These are phyloP conservation scores for Plemyria rubiginata DNA, from an alignment of 2,888 invertebrate genomes.

Conservation along the genomic window DNA sequence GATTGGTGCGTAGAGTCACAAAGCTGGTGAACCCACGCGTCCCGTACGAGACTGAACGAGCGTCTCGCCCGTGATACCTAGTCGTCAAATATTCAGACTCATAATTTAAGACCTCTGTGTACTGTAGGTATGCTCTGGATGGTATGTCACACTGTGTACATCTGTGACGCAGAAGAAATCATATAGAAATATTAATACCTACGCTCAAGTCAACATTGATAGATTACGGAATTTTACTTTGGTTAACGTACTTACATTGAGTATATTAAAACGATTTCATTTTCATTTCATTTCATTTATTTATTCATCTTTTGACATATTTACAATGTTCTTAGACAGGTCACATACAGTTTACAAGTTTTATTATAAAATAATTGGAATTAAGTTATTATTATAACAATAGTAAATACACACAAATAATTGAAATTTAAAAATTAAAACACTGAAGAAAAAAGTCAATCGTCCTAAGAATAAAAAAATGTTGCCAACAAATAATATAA, in stretches of 20 bases:
- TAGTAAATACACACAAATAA: too few species aligned
- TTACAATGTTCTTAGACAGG: too few species aligned
- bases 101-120: constrained; percentile 75
- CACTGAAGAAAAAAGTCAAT: too few species aligned
- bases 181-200: constrained; percentile 56
- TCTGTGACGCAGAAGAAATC: constrained; percentile 52
- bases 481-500: too few species aligned
- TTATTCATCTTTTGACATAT: too few species aligned
- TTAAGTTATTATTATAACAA: too few species aligned
- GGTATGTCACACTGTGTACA: constrained; percentile 58
- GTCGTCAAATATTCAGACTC: constrained; percentile 76
- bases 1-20: constrained; percentile 60
- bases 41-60: constrained; percentile 65
- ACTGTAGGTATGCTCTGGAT: constrained; percentile 54
- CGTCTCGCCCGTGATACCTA: constrained; percentile 63
- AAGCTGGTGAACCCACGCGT: constrained; percentile 72
- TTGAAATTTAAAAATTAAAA: too few species aligned
- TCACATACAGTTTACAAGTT: too few species aligned
- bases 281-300: too few species aligned
- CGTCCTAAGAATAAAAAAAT: too few species aligned
- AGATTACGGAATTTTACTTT: not conserved
- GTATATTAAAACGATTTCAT: too few species aligned
- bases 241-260: not conserved
- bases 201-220: not conserved
- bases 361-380: too few species aligned